Conservation (phyloP, 1,140 invertebrate species). For the Drosophila subpulchrella region DNA sequence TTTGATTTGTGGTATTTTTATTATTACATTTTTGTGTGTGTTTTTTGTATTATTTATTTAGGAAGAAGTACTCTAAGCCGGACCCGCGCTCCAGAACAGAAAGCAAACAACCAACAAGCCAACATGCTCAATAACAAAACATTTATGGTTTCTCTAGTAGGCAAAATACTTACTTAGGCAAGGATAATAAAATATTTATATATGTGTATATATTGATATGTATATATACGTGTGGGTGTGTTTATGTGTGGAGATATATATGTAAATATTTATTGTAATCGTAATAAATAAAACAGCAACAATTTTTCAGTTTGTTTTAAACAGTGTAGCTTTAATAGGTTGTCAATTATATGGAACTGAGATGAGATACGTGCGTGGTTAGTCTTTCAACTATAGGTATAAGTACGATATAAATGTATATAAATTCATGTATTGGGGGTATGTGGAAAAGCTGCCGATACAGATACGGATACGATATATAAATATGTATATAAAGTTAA, state of each 20-base stretch:
- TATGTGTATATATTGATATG: constrained; percentile 32
- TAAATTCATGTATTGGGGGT: constrained; percentile 47
- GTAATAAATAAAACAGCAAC: constrained; percentile 80
- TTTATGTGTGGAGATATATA: constrained; percentile 37
- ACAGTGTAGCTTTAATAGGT: constrained; percentile 80
- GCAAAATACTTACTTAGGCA: constrained; percentile 70
- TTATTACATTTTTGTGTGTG: constrained; percentile 37
- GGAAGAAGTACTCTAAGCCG: constrained; percentile 56
- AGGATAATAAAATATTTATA: constrained; percentile 47
- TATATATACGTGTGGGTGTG: constrained; percentile 37
- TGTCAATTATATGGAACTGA: constrained; percentile 74
- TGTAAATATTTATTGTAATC: constrained; percentile 48
- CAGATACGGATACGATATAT: constrained; percentile 47
- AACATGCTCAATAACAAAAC: constrained; percentile 76
- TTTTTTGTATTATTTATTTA: constrained; percentile 31
- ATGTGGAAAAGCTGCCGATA: constrained; percentile 55
- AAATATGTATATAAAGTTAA: constrained; percentile 41
- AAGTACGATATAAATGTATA: constrained; percentile 62
- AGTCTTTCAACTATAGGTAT: constrained; percentile 63
- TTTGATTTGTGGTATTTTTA: constrained; percentile 12
- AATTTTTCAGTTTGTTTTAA: constrained; percentile 73
- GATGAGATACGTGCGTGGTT: constrained; percentile 75
- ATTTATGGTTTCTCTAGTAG: constrained; percentile 58
- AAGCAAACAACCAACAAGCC: constrained; percentile 80
- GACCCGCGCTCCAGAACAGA: constrained; percentile 72